phyloP scores from a whole-genome alignment of 2,888 invertebrate species.

The Mimumesa dahlbomi region DNA sequence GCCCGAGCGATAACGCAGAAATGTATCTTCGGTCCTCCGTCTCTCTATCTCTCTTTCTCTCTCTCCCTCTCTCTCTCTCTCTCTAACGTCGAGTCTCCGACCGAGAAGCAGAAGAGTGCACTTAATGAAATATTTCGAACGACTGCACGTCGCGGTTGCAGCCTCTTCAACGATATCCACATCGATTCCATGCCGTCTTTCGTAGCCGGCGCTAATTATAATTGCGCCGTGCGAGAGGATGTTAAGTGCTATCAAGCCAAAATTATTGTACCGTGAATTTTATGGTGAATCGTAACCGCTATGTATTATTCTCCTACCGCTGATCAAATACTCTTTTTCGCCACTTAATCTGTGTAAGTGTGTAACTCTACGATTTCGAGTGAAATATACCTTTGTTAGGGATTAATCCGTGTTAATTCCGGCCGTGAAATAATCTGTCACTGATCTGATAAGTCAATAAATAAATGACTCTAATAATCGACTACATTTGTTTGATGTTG shows the following conservation, averaged over 20 bases:
- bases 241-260: constrained; percentile 7
- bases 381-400: too few relatives aligned
- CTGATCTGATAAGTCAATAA: too few relatives aligned
- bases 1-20: constrained; percentile 9
- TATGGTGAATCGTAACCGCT: constrained; percentile 15
- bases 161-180: not conserved
- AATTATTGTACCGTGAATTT: constrained; percentile 45
- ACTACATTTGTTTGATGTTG: too few relatives aligned
- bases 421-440: too few relatives aligned
- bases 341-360: not conserved
- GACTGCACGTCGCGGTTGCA: constrained; percentile 2
- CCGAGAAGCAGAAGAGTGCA: not conserved
- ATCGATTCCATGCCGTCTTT: constrained; percentile 21
- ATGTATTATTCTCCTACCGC: not conserved
- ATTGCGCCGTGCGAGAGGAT: constrained; percentile 23
- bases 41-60: too few relatives aligned
- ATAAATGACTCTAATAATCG: too few relatives aligned
- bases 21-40: not conserved
- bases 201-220: constrained; percentile 25
- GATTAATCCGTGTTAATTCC: too few relatives aligned
- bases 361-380: too few relatives aligned
- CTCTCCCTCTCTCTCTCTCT: too few relatives aligned
- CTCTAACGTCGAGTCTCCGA: too few relatives aligned
- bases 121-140: constrained; percentile 24
- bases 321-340: not conserved